Conservation (phyloP, 2,888 invertebrate genomes). For the Sphaerophoria taeniata region DNA sequence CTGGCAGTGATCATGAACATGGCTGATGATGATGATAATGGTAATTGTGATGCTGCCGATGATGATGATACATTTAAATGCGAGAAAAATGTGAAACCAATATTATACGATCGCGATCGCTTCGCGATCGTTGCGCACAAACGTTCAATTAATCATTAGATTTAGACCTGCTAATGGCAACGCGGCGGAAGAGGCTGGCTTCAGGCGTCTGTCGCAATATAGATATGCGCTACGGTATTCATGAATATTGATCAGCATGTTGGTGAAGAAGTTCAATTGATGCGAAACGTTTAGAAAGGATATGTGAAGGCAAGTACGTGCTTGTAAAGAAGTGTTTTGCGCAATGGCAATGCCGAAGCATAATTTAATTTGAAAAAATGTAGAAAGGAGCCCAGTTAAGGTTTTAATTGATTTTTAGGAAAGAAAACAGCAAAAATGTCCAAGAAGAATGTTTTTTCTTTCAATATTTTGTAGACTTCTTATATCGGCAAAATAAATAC, state of each 20-base stretch:
- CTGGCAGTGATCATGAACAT: conserved; percentile 48
- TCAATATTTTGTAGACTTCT: no score
- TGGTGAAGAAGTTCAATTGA: conserved; percentile 27
- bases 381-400: no score
- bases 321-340: conserved; percentile 11
- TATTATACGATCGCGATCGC: conserved; percentile 53
- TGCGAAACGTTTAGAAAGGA: conserved; percentile 16
- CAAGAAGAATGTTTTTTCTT: no score
- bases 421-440: no score
- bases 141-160: conserved; percentile 71
- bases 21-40: conserved; percentile 42
- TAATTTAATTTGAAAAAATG: no score
- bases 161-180: conserved; percentile 61
- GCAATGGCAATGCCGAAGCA: no score
- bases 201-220: conserved; percentile 11
- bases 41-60: conserved; percentile 52
- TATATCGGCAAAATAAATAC: no score
- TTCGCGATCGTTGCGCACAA: conserved; percentile 50
- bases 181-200: background rate
- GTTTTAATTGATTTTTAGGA: no score
- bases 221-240: conserved; percentile 11
- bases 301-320: background rate
- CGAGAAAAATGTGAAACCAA: conserved; percentile 70
- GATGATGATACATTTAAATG: conserved; percentile 74
- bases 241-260: conserved; percentile 30